These are phyloP conservation scores for Toxotes lorentzi DNA, from an alignment of 2,797 vertebrate species.

Conservation along the genomic window DNA sequence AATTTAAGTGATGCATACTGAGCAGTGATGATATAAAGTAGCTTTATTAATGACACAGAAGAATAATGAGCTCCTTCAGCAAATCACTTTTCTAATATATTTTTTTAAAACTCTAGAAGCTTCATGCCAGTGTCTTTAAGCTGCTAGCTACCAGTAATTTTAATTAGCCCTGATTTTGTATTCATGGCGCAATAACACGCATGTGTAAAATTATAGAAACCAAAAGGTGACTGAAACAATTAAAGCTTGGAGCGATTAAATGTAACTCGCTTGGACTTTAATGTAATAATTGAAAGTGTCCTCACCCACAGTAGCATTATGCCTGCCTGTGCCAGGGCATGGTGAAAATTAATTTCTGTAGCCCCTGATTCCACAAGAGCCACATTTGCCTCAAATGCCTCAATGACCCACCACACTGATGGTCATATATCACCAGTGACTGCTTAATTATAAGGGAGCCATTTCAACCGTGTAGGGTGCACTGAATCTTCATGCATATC, in stretches of 20 bases:
- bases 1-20: not conserved
- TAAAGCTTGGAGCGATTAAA: constrained; percentile 69
- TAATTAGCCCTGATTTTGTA: constrained; percentile 60
- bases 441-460: constrained; percentile 78
- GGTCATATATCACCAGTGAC: constrained; percentile 79
- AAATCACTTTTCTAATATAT: constrained; percentile 29
- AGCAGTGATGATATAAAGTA: constrained; percentile 20
- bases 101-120: constrained; percentile 22
- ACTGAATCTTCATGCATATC: constrained; percentile 69
- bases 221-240: constrained; percentile 70
- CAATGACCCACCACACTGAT: constrained; percentile 62
- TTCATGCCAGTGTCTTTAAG: constrained; percentile 26
- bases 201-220: constrained; percentile 59
- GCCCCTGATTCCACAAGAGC: constrained; percentile 53
- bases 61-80: constrained; percentile 38
- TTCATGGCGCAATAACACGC: constrained; percentile 46
- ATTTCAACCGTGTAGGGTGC: constrained; percentile 64
- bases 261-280: constrained; percentile 59
- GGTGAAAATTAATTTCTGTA: constrained; percentile 68
- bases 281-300: constrained; percentile 68
- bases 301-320: constrained; percentile 23
- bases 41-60: constrained; percentile 22
- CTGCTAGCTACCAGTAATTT: constrained; percentile 39
- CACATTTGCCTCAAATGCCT: constrained; percentile 52
- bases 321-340: constrained; percentile 26